phyloP scores from a whole-genome alignment of 2,888 invertebrate genomes.

The Euzophera pinguis region DNA sequence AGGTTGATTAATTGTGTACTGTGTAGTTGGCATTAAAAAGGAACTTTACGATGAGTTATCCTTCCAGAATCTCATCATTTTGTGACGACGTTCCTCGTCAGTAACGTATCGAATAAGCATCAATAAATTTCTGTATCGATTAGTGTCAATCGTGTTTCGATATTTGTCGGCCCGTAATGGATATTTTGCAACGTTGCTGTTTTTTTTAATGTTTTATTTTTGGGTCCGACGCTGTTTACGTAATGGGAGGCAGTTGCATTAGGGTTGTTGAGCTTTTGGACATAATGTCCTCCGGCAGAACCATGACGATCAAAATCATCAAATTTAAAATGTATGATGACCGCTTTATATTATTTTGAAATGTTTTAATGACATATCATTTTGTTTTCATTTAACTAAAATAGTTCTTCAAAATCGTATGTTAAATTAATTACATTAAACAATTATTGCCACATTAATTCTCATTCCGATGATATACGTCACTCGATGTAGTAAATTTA shows the following conservation, averaged over 20 bases:
- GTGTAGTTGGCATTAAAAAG: too few species aligned
- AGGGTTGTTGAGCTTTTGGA: neutral
- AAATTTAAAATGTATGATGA: too few species aligned
- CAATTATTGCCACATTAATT: too few species aligned
- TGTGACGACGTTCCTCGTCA: neutral
- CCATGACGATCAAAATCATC: too few species aligned
- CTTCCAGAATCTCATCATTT: neutral
- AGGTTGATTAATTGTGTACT: too few species aligned
- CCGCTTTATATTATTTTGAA: too few species aligned
- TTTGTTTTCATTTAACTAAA: too few species aligned
- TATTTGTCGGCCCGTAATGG: slow-evolving; percentile 7
- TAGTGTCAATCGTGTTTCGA: slow-evolving; percentile 12
- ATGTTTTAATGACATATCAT: too few species aligned
- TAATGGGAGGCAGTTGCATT: slow-evolving; percentile 1
- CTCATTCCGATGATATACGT: neutral
- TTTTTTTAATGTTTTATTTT: slow-evolving; percentile 10
- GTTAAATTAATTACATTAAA: too few species aligned
- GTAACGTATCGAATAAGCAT: slow-evolving; percentile 6
- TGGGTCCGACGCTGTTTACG: slow-evolving; percentile 2
- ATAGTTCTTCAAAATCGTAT: too few species aligned
- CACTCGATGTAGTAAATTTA: neutral
- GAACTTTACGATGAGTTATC: neutral
- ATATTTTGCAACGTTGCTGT: slow-evolving; percentile 3
- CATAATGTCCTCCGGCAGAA: too few species aligned
- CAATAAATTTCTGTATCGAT: slow-evolving; percentile 12